These are phyloP conservation scores for Aphelocoma coerulescens DNA, from an alignment of 2,113 vertebrate species.

Conservation along the genomic window DNA sequence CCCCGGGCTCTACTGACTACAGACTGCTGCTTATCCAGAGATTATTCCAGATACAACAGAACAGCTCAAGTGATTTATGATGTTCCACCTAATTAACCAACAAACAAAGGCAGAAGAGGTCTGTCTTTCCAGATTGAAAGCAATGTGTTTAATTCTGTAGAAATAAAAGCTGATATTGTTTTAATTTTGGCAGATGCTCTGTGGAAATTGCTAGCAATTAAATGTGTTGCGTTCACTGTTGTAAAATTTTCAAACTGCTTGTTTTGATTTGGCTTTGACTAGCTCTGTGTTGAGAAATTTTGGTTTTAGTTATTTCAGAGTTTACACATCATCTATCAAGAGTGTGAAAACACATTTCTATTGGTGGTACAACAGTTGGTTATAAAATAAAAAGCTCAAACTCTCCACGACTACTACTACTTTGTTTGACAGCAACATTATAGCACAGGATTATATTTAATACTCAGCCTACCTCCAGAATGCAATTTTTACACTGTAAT, in stretches of 20 bases:
- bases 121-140: slow-evolving; percentile 22
- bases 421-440: neutral
- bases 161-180: slow-evolving; percentile 50
- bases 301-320: neutral
- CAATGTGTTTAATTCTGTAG: neutral
- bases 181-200: slow-evolving; percentile 38
- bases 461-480: neutral
- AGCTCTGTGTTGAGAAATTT: neutral
- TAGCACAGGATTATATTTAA: neutral
- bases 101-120: slow-evolving; percentile 43
- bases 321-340: slow-evolving; percentile 8
- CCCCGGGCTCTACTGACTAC: neutral
- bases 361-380: neutral
- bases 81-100: slow-evolving; percentile 51
- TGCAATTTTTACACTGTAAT: neutral
- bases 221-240: neutral
- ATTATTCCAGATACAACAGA: slow-evolving; percentile 27
- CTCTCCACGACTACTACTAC: neutral
- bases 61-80: slow-evolving; percentile 1
- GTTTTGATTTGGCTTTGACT: slow-evolving; percentile 36
- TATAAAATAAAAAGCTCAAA: neutral
- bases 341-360: slow-evolving; percentile 10
- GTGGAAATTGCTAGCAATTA: slow-evolving; percentile 31
- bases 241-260: slow-evolving; percentile 30
- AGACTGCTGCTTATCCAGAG: neutral